Base-by-base conservation (phyloP, 2,888 invertebrate genomes). In the Mycogona germanica region DNA sequence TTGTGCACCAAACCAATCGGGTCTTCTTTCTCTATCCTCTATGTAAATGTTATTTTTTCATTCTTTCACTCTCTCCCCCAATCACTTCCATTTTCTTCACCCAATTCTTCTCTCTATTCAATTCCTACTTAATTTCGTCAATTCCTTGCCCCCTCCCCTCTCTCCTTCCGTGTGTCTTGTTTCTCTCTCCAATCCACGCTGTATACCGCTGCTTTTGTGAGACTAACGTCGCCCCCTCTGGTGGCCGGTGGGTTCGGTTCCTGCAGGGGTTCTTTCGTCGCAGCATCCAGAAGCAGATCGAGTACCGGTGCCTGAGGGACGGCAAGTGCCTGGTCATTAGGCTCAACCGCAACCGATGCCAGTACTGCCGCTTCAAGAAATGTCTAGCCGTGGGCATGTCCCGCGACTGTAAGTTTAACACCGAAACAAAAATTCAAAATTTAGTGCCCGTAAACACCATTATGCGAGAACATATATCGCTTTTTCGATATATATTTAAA, bases 361-460 rank as follows among this genome's bases (percentile, higher is more conserved):
- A 95, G 72, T 92, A 83, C 72, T 95, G 93, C 77, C 81, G 93
- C 66, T 93, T 95, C 75, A 91, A 88, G 73, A 95, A 95, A 82
- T 93, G 93, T 72, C 77, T 93, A 58, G 84, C 89, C 37, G 92
- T 92, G 66, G 93, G 93, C 70, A 93, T 93, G 93, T 91, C 91
- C 69, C 81, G 91, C 67, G 93, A 93, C 73, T 92, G 93, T 93
- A 73, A 88, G 91, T 87, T 74, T 44, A 49, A 46, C 26, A 35
- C 35, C 12, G n/a, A 12, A 35, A 35, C 35, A n/a, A n/a, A 19
- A 41, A 41, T 41, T 41, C 7, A 47, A 47, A 37, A 9, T 37
- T 7, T 47, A 9, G n/a, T 12, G 9, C 17, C 47, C n/a, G 12
- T 47, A 9, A 37, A 7, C 21, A 47, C n/a, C 17, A 35, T 30